phyloP scores from a whole-genome alignment of 2,888 invertebrate species.

The Chrysolina americana region DNA sequence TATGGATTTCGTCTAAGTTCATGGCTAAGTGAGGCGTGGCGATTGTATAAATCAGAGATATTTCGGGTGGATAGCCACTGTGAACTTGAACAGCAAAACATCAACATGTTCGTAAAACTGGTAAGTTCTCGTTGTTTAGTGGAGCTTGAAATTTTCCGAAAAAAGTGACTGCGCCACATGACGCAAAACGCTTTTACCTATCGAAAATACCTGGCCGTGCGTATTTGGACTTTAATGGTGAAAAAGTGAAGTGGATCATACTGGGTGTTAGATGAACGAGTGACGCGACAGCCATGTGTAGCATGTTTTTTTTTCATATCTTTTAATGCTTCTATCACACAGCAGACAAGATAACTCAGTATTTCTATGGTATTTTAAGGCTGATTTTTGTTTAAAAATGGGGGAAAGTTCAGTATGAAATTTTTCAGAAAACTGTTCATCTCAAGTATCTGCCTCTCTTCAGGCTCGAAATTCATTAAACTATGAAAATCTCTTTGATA shows the following conservation, averaged over 20 bases:
- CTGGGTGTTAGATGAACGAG: background rate
- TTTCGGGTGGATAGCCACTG: constrained; percentile 63
- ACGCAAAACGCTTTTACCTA: background rate
- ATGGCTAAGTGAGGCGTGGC: constrained; percentile 65
- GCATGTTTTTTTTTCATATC: no score
- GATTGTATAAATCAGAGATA: constrained; percentile 63
- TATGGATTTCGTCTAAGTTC: constrained; percentile 56
- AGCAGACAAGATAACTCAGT: no score
- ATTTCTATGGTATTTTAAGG: no score
- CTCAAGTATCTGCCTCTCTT: no score
- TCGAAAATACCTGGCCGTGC: background rate
- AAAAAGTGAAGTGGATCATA: constrained; percentile 17
- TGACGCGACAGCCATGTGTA: background rate
- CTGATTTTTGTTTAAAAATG: no score
- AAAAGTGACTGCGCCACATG: constrained; percentile 4
- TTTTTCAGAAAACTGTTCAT: no score
- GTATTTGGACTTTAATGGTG: background rate
- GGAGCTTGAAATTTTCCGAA: constrained; percentile 25
- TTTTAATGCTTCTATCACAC: no score
- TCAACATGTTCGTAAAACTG: constrained; percentile 69
- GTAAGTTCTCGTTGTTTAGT: constrained; percentile 59
- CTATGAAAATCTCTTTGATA: no score
- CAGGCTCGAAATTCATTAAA: no score
- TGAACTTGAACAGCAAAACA: constrained; percentile 61
- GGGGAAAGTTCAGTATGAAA: no score